Conservation (phyloP, 2,113 vertebrate species). For the Microcebus ravelobensis region DNA sequence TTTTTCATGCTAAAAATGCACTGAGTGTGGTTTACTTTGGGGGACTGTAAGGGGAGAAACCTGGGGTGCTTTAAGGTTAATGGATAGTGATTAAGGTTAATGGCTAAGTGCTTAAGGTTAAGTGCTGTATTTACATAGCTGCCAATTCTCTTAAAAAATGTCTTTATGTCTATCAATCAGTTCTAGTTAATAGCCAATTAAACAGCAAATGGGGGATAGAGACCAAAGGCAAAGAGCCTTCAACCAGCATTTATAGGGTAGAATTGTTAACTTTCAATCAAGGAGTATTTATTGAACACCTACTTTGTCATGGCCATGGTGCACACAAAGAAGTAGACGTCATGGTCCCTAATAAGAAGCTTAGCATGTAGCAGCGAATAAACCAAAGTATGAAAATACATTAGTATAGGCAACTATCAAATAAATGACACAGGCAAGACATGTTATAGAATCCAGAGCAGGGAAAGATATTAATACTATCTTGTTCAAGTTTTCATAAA, state of each 20-base stretch:
- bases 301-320: not conserved
- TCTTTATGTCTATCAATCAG: conserved; percentile 73
- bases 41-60: conserved; percentile 70
- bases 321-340: not conserved
- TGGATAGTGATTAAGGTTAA: conserved; percentile 81
- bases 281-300: conserved; percentile 49
- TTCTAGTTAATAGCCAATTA: conserved; percentile 75
- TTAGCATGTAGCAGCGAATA: not conserved
- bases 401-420: not conserved
- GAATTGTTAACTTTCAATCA: not conserved
- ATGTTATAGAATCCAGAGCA: not conserved
- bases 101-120: conserved; percentile 75
- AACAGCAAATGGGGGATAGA: conserved; percentile 34
- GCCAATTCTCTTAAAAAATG: conserved; percentile 60
- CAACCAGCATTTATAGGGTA: not conserved
- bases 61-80: conserved; percentile 78
- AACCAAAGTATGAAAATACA: not conserved
- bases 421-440: not conserved
- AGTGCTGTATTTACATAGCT: conserved; percentile 81
- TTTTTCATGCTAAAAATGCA: conserved; percentile 36
- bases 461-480: not conserved
- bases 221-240: conserved; percentile 28
- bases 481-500: not conserved
- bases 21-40: conserved; percentile 44
- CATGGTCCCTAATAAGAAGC: not conserved